Evolutionary conservation across 2,888 invertebrate species (phyloP).

Genomic region (Ryuthela nishihirai): DNA sequence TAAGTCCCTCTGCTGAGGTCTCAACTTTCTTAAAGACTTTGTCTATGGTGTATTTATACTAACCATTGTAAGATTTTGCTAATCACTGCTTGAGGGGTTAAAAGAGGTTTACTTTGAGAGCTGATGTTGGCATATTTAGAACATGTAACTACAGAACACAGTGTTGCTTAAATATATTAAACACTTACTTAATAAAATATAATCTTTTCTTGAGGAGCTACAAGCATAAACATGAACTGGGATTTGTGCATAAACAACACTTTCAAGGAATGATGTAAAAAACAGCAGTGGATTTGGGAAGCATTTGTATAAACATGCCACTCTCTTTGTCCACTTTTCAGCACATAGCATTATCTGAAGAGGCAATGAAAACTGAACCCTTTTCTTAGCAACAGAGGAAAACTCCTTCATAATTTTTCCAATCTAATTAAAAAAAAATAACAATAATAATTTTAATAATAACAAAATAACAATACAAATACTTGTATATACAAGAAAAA

Average conservation of each 20-base stretch:
- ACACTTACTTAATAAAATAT: constrained; percentile 7
- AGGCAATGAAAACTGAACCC: constrained; percentile 27
- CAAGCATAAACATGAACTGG: constrained; percentile 41
- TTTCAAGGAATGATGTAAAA: constrained; percentile 69
- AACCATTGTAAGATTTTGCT: no score
- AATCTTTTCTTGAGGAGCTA: not conserved
- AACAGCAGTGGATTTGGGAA: constrained; percentile 62
- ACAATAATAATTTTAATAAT: not conserved
- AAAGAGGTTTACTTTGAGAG: no score
- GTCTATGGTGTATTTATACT: no score
- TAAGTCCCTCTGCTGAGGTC: no score
- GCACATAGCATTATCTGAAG: constrained; percentile 50
- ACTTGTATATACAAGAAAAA: not conserved
- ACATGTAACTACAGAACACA: not conserved
- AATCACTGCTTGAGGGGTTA: no score
- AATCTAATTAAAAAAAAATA: not conserved
- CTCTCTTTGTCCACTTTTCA: constrained; percentile 61
- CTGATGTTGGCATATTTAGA: no score
- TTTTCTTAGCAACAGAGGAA: no score
- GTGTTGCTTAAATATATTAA: not conserved
- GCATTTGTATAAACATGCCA: constrained; percentile 58
- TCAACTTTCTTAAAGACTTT: no score
- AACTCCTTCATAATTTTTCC: no score
- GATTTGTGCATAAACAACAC: constrained; percentile 61
- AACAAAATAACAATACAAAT: not conserved